Conservation (phyloP, 1,140 invertebrate species). For the Drosophila serrata region DNA sequence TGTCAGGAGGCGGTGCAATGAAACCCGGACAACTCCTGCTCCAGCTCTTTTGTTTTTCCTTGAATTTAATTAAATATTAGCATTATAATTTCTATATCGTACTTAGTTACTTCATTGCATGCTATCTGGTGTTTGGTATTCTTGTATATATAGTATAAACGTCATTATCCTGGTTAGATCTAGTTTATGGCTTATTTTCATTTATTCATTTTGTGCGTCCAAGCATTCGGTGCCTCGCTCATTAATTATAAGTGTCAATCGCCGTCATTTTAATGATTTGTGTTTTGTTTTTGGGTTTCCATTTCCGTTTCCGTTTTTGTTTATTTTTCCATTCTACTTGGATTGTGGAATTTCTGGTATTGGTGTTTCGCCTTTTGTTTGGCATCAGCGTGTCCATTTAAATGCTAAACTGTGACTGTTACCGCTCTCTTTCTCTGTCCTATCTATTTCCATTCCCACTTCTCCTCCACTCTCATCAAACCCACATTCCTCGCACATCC, state of each 20-base stretch:
- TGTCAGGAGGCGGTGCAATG: constrained; percentile 40
- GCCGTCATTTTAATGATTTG: constrained; percentile 79
- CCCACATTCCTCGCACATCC: constrained; percentile 21
- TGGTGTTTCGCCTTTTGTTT: constrained; percentile 67
- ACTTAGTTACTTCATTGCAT: constrained; percentile 47
- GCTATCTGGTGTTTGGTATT: constrained; percentile 45
- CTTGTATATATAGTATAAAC: constrained; percentile 8
- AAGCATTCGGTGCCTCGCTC: constrained; percentile 61
- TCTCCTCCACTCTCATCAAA: constrained; percentile 5
- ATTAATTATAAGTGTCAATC: constrained; percentile 84
- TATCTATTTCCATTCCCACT: constrained; percentile 34
- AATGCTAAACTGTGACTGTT: constrained; percentile 71
- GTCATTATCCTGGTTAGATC: constrained; percentile 30
- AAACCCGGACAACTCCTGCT: constrained; percentile 10
- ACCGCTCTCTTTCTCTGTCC: constrained; percentile 4
- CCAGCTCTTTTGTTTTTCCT: neutral
- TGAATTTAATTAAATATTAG: constrained; percentile 56
- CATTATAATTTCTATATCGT: constrained; percentile 30
- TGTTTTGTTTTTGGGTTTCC: constrained; percentile 65
- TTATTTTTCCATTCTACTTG: constrained; percentile 16
- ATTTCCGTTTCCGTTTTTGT: constrained; percentile 35
- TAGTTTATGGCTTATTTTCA: constrained; percentile 57
- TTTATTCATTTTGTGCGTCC: constrained; percentile 65
- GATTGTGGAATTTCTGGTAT: constrained; percentile 33
- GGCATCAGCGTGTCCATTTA: constrained; percentile 67